Evolutionary conservation across 2,113 vertebrate species (phyloP), one percentile per base, ranked within the genome.

Genomic region (Balaenoptera acutorostrata): DNA sequence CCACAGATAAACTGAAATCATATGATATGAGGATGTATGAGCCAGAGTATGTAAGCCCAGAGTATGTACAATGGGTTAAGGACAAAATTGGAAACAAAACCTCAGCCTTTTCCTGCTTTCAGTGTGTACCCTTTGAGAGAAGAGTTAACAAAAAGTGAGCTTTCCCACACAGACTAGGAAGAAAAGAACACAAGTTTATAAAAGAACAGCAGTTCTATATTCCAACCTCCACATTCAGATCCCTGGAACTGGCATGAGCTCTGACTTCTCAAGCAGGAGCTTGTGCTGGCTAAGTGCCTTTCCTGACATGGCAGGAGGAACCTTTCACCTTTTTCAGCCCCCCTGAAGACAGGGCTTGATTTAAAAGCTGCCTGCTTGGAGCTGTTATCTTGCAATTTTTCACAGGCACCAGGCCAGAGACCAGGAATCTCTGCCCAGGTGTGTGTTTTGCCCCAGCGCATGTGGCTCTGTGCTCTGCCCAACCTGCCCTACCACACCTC

Each of bases 1-100:
- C 13, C 41, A 71, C 66, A 90, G 68, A 89, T 89, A 82, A 97
- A 86, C 27, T 93, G 36, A 95, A 97, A 88, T 57, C 18, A 41
- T 94, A 27, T 6, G 9, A 74, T 52, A 90, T 27, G 13, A 97
- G 52, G 63, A 69, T 14, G 21, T 91, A 61, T 61, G 63, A 23
- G 1, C 13, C 64, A 64, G 74, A 72, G 39, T 57, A 13, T 74
- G 44, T 80, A 52, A 95, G 8, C 36, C 36, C 52, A 72, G 66
- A 77, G 12, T 59, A 68, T 36, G 23, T 39, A 72, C 72, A 93
- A 68, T 90, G 41, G n/a, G 8, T 89, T 83, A 71, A 91, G 66
- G 68, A 90, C 20, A 94, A 91, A 92, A 88, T 15, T 85, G 41
- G 41, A 92, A 93, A 75, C 12, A 31, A 91, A 93, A 90, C 36